Evolutionary conservation across 2,888 invertebrate species (phyloP).

Genomic region (Hirtodrosophila duncani): DNA sequence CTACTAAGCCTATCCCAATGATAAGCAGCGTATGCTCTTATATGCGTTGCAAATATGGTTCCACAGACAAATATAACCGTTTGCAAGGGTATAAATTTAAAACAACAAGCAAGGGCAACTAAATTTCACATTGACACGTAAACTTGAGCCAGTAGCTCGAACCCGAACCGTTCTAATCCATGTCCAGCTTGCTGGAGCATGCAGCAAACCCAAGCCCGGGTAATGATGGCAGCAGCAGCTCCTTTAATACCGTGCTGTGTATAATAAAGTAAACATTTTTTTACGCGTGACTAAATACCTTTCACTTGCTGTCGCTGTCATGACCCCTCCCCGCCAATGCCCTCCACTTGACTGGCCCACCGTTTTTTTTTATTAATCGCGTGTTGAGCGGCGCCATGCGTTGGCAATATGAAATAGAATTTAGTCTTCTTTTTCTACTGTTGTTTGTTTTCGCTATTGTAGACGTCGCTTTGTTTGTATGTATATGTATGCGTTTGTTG

Average conservation of each 20-base stretch:
- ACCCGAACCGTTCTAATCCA: conserved; percentile 50
- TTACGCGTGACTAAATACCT: conserved; percentile 71
- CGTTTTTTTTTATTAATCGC: conserved; percentile 62
- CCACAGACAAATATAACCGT: not conserved
- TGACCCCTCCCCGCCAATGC: conserved; percentile 21
- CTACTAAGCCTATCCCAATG: no score
- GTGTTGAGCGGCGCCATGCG: conserved; percentile 64
- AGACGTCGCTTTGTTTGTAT: conserved; percentile 32
- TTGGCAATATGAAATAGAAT: conserved; percentile 56
- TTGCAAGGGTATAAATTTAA: not conserved
- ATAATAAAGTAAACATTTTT: conserved; percentile 68
- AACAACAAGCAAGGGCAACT: conserved; percentile 29
- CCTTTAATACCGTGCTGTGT: conserved; percentile 36
- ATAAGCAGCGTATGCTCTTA: no score
- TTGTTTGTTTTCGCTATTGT: conserved; percentile 18
- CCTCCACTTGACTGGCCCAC: conserved; percentile 24
- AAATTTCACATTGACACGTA: conserved; percentile 64
- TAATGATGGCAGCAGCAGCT: no score
- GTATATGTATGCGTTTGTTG: conserved; percentile 32
- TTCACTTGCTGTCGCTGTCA: conserved; percentile 65
- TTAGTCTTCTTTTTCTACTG: conserved; percentile 36
- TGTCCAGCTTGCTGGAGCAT: conserved; percentile 49
- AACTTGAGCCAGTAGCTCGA: conserved; percentile 54
- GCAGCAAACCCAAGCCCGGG: no score
- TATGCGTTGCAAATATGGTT: no score